Evolutionary conservation across 2,888 invertebrate genomes (phyloP), one percentile per base, ranked within the genome.

Genomic region (Amphipyra tragopoginis): DNA sequence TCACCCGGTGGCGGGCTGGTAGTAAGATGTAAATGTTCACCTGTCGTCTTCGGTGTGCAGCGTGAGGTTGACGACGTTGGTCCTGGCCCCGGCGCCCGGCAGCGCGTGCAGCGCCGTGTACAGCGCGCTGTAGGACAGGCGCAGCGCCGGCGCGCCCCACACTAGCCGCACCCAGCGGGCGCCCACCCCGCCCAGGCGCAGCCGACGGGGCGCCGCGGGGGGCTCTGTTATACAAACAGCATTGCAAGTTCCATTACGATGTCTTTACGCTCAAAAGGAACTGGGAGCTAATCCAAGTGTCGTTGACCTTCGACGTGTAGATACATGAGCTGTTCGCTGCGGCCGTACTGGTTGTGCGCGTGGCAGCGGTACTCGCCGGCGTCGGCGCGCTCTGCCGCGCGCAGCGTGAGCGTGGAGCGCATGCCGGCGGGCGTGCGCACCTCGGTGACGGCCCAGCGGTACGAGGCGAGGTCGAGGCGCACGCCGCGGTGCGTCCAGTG

Each of bases 401-500:
- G 95, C 65, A 97, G 95, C 64, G 95, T 95, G 77, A 97, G 89
- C 80, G 96, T 96, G 0, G 97, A 97, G 78, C 96, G 96, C 45
- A 97, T 90, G 9, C 96, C 97, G 62, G 93, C 96, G 48, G 96
- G 96, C 0, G 96, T 95, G 75, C 96, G 96, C 78, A 95, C 96
- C 87, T 97, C 97, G 63, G 96, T 95, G 77, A 97, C 95, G 71
- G 96, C 95, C 86, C 96, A 93, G 74, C 93, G 89, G 88, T 96
- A 96, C 65, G 96, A 96, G 82, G 96, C 95, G 57, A 96, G 92
- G 83, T 97, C 96, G 69, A 97, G 95, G 51, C 96, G 95, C 73
- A 91, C 94, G 82, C 97, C 96, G 81, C 96, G 96, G 81, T 96
- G 96, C 64, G 96, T 96, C 98, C 98, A 98, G 64, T 96, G 95